Evolutionary conservation across 2,113 vertebrate genomes (phyloP), one percentile per base, ranked within the genome.

Genomic region (Rhineura floridana): DNA sequence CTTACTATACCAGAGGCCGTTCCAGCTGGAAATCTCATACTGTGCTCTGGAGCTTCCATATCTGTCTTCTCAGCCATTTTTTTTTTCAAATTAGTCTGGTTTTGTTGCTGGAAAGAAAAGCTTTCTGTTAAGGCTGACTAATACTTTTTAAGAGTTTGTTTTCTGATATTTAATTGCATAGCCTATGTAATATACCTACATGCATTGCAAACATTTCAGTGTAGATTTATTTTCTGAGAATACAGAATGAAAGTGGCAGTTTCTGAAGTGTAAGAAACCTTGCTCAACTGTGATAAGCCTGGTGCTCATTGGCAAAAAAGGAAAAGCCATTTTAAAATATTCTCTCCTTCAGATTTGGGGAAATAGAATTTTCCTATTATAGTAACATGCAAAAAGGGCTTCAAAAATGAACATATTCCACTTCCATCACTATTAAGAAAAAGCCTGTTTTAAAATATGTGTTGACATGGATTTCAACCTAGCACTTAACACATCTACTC

Each of bases 281-380:
- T 50, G 65, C 62, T 82, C 59, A 82, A 39, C 23, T 65, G 21
- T 65, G 25, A 70, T 70, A 69, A 70, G 67, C 82, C 65, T 84
- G 12, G 21, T 42, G 39, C 65, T 39, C 65, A 70, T 39, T 70
- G 33, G 17, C 65, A 84, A 48, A 59, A 59, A 84, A 84, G 48
- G 83, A 84, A 84, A 75, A n/a, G 48, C 21, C 44, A 72, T 84
- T 84, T 73, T 28, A 39, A 84, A 73, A 73, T 59, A 73, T 73
- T 55, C 39, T 59, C 69, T 59, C 55, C 52, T n/a, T 59, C 69
- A 84, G 42, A 17, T 52, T 59, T 73, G 36, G 69, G n/a, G 42
- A 84, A 84, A 55, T 36, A 84, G 69, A 59, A 52, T 50, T 44
- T 50, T 69, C 46, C 67, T 70, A 52, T 50, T 70, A 50, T 70